Conservation (phyloP, 1,140 invertebrate species). For the Amyelois transitella region DNA sequence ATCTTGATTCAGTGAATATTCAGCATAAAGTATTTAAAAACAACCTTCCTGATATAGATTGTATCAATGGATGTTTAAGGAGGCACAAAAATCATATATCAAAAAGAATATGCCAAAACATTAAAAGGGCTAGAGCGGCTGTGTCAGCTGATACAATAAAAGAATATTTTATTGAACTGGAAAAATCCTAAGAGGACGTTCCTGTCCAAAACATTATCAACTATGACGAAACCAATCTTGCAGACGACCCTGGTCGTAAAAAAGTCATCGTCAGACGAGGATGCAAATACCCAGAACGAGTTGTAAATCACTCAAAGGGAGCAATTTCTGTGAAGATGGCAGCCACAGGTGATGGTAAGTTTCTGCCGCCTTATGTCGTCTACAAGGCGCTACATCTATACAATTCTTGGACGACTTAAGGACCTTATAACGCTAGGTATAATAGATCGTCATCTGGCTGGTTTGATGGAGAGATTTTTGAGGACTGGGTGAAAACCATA, state of each 20-base stretch:
- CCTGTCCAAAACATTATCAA: neutral
- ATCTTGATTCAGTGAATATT: slow-evolving; percentile 21
- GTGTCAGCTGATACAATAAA: slow-evolving; percentile 15
- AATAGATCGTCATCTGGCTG: slow-evolving; percentile 44
- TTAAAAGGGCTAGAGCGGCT: slow-evolving; percentile 34
- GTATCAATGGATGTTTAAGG: slow-evolving; percentile 22
- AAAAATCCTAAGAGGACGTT: neutral
- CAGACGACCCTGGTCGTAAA: neutral
- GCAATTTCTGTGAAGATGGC: slow-evolving; percentile 43
- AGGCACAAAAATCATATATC: slow-evolving; percentile 32
- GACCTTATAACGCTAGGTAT: slow-evolving; percentile 35
- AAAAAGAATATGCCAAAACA: slow-evolving; percentile 34
- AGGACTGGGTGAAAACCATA: slow-evolving; percentile 40
- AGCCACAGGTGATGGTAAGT: slow-evolving; percentile 27
- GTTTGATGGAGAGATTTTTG: slow-evolving; percentile 49
- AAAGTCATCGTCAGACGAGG: neutral
- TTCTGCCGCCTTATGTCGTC: slow-evolving; percentile 45
- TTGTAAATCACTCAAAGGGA: slow-evolving; percentile 20
- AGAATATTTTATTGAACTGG: slow-evolving; percentile 21
- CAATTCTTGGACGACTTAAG: slow-evolving; percentile 37
- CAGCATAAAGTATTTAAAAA: slow-evolving; percentile 26
- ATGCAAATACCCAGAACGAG: neutral
- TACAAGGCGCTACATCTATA: slow-evolving; percentile 55
- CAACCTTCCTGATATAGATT: slow-evolving; percentile 34
- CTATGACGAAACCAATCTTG: slow-evolving; percentile 5